Evolutionary conservation across 2,888 invertebrate species (phyloP).

Genomic region (Dilophus febrilis): DNA sequence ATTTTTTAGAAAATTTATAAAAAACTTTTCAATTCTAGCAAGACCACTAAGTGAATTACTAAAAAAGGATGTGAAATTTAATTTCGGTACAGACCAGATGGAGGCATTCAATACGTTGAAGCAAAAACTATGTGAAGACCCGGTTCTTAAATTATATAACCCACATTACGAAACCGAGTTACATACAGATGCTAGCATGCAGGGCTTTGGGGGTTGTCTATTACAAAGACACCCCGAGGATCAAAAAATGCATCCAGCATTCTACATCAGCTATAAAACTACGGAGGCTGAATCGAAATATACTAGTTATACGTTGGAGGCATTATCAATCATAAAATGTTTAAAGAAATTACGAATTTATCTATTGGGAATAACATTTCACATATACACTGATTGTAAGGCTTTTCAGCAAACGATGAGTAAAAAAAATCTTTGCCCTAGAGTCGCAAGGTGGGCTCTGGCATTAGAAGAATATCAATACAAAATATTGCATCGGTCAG

Average conservation of each 20-base stretch:
- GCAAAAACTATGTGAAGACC: neutral
- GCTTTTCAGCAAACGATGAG: conserved; percentile 19
- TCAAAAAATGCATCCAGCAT: neutral
- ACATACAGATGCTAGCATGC: neutral
- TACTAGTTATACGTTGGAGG: neutral
- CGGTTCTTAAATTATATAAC: neutral
- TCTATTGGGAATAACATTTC: conserved; percentile 13
- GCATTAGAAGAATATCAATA: conserved; percentile 11
- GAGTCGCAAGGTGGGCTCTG: conserved; percentile 15
- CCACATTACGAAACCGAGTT: neutral
- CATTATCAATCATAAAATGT: conserved; percentile 8
- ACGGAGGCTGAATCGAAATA: neutral
- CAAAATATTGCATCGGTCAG: conserved; percentile 8
- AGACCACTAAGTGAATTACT: neutral
- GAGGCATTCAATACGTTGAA: neutral
- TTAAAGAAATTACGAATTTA: conserved; percentile 16
- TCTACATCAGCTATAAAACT: neutral
- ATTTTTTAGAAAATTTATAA: neutral
- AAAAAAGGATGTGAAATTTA: neutral
- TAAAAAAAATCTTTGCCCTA: conserved; percentile 16
- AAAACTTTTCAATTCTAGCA: neutral
- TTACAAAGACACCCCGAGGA: neutral
- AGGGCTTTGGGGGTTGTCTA: neutral
- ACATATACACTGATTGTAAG: conserved; percentile 16
- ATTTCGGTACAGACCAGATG: neutral